These are phyloP conservation scores for Acrossocheilus wenchowensis DNA, from an alignment of 2,797 vertebrate species.

Conservation along the genomic window DNA sequence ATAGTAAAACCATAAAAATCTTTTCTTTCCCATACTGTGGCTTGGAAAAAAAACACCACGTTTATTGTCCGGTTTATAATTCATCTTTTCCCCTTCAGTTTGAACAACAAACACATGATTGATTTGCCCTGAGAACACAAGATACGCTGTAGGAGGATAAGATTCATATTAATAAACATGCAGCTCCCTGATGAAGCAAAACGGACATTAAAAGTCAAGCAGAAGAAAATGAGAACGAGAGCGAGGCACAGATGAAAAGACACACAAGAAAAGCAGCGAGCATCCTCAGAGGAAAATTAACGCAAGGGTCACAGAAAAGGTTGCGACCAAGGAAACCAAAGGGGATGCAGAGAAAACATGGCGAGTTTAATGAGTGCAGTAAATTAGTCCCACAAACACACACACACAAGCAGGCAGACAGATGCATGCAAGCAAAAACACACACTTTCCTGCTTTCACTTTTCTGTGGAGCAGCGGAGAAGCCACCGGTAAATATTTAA, in stretches of 20 bases:
- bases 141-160: not conserved
- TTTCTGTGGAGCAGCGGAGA: constrained; percentile 22
- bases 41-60: not conserved
- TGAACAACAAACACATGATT: not conserved
- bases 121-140: not conserved
- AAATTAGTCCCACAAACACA: constrained; percentile 18
- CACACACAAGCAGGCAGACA: constrained; percentile 6
- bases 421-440: not conserved
- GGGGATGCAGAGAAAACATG: constrained; percentile 1
- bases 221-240: not conserved
- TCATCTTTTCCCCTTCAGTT: not conserved
- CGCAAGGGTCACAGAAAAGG: constrained; percentile 16
- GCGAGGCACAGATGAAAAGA: not conserved
- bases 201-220: not conserved
- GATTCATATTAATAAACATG: not conserved
- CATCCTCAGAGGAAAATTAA: constrained; percentile 13
- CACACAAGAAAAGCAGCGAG: not conserved
- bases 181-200: not conserved
- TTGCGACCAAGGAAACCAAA: not conserved
- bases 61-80: not conserved
- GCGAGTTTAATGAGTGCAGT: constrained; percentile 3
- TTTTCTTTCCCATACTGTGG: not conserved
- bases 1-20: not conserved
- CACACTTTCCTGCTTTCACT: not conserved
- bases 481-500: constrained; percentile 52